Evolutionary conservation across 2,888 invertebrate genomes (phyloP), one percentile per base, ranked within the genome.

Genomic region (Agonopterix alstromeriana): DNA sequence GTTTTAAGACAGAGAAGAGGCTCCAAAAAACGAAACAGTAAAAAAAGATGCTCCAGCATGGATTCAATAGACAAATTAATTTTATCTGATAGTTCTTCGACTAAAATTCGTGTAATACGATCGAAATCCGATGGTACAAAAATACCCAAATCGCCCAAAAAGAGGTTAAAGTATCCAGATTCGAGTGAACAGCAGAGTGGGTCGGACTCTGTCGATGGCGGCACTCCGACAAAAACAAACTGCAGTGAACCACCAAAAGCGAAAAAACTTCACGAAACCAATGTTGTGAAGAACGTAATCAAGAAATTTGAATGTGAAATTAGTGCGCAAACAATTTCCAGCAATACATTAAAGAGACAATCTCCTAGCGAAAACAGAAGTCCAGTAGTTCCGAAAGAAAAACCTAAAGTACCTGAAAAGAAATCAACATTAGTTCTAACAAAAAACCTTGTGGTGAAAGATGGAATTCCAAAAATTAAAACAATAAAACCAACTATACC

Each of bases 401-500:
- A 91, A 82, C 90, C 91, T 43, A 90, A 89, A 84, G 85, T 91
- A 80, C 91, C 91, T 77, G 91, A 90, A 77, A 91, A 91, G 66
- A 91, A 90, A 74, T 83, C 89, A 57, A 81, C 86, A 58, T 60
- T 89, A 79, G 77, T 84, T 35, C 74, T 89, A 80, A 88, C 89
- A 43, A 90, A 90, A 72, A 90, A 90, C 62, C 55, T 90, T 56
- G 89, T 90, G 10, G 77, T 89, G 10, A 89, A 82, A 60, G 89
- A 90, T 59, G 90, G 90, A 50, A 77, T 89, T 52, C 83, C 86
- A 55, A 90, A 90, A 82, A 79, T 90, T 50, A 90, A 79, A 73
- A 77, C 77, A n/a, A 77, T 81, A 41, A 89, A 81, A 71, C 69
- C 80, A 36, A 48, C 63, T 55, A 42, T 57, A 45, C 67, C 55